Evolutionary conservation across 2,113 vertebrate species (phyloP).

Genomic region (Rhinoderma darwinii): DNA sequence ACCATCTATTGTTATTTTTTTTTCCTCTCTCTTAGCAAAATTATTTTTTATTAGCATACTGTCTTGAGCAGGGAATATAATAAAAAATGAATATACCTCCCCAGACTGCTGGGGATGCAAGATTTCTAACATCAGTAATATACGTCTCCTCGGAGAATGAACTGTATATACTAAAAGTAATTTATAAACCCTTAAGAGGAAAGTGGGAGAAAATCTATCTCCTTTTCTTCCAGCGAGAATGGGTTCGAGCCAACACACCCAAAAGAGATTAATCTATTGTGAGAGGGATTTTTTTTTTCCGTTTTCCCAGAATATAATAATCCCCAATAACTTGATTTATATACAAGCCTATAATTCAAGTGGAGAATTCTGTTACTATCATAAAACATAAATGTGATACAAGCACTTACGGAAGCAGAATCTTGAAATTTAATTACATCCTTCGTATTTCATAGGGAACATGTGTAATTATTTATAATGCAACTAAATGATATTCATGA

Average conservation of each 20-base stretch:
- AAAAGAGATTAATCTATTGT: slow-evolving; percentile 49
- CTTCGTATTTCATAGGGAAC: slow-evolving; percentile 55
- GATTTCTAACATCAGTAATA: slow-evolving; percentile 42
- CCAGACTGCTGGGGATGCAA: slow-evolving; percentile 46
- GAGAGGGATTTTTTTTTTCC: slow-evolving; percentile 1
- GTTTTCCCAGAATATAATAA: slow-evolving; percentile 53
- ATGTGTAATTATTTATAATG: slow-evolving; percentile 65
- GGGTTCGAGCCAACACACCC: slow-evolving; percentile 44
- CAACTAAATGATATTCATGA: slow-evolving; percentile 63
- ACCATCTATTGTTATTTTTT: slow-evolving; percentile 22
- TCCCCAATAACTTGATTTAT: slow-evolving; percentile 62
- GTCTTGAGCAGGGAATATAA: background rate
- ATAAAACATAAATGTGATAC: slow-evolving; percentile 53
- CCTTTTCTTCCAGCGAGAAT: slow-evolving; percentile 30
- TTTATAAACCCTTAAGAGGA: slow-evolving; percentile 47
- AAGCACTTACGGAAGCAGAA: slow-evolving; percentile 60
- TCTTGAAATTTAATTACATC: slow-evolving; percentile 64
- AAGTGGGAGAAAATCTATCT: slow-evolving; percentile 36
- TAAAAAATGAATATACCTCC: slow-evolving; percentile 30
- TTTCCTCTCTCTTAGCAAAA: slow-evolving; percentile 19
- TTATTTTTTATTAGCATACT: slow-evolving; percentile 41
- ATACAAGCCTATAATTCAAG: slow-evolving; percentile 58
- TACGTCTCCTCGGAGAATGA: slow-evolving; percentile 33
- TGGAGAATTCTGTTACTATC: slow-evolving; percentile 48
- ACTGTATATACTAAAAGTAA: slow-evolving; percentile 41